Base-by-base conservation (phyloP, 2,113 vertebrate species). In the Psittacus erithacus region DNA sequence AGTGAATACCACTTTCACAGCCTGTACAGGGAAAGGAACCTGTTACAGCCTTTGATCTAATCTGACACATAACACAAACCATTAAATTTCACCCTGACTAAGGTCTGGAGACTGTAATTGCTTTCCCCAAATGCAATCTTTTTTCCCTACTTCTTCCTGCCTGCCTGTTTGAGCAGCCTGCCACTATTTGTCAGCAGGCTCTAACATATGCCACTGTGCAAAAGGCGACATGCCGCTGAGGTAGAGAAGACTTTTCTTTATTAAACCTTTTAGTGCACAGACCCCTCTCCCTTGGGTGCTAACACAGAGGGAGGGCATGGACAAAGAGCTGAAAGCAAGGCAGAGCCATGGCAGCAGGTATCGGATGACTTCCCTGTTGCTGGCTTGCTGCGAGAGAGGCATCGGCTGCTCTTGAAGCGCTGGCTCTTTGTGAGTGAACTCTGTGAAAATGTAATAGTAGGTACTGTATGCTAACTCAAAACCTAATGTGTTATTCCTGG, bases 401-500 rank as follows among this genome's bases (percentile, higher is more conserved):
- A 44, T 52, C 2, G 13, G 67, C 25, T 41, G 67, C 62, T 78
- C 67, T 50, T 0, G 14, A 82, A 43, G 60, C 0, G 1, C 73
- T 33, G 86, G 25, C n/a, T 77, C 79, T 70, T 17, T 31, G 79
- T 74, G 86, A 92, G 78, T 10, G 74, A 80, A 18, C 64, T 47
- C 78, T 7, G 2, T 17, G 81, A 71, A 52, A 60, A 47, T 22
- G 91, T 50, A 55, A 44, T 25, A 65, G 90, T 25, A 73, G 63
- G 93, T 33, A 10, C 70, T 47, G 82, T 62, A 17, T 19, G 53
- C 85, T 63, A 76, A 95, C 89, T 63, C 68, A 43, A 65, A 93
- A 46, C n/a, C 70, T 80, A 79, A 29, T 55, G 83, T 97, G 96
- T 96, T 98, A 90, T 98, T 98, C 74, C 96, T 98, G 98, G 97